Conservation (phyloP, 2,797 vertebrate species). For the Microtus agrestis region DNA sequence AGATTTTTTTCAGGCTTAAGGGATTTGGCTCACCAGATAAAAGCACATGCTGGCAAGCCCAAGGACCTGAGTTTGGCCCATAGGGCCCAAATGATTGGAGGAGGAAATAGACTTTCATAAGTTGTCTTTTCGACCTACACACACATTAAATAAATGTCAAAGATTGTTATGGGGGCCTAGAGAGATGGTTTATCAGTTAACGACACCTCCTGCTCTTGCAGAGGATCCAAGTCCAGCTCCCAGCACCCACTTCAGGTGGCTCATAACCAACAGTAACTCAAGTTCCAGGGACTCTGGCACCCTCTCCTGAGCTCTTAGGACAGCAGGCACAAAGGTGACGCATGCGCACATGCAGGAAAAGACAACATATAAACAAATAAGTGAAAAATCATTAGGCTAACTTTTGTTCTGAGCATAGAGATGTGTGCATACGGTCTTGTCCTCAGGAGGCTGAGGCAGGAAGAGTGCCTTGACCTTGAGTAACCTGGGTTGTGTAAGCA, state of each 20-base stretch:
- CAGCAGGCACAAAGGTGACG: not conserved
- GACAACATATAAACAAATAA: not conserved
- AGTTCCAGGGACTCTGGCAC: not conserved
- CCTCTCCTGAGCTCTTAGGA: not conserved
- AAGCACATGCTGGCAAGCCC: not conserved
- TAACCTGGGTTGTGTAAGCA: not conserved
- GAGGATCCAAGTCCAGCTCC: not conserved
- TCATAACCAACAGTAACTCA: not conserved
- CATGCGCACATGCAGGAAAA: not conserved
- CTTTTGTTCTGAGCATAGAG: not conserved
- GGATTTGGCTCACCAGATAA: not conserved
- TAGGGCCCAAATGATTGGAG: not conserved
- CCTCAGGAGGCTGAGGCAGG: not conserved
- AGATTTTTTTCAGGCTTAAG: not conserved
- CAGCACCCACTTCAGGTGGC: not conserved
- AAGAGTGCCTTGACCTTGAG: not conserved
- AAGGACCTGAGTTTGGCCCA: not conserved
- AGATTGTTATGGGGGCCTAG: not conserved
- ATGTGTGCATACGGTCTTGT: not conserved
- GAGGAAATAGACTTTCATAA: not conserved
- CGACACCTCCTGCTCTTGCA: not conserved
- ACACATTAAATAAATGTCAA: not conserved
- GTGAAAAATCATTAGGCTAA: not conserved
- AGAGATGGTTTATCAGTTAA: not conserved
- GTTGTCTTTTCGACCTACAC: not conserved